Conservation (phyloP, 2,113 vertebrate species). For the Leptobrachium ailaonicum region DNA sequence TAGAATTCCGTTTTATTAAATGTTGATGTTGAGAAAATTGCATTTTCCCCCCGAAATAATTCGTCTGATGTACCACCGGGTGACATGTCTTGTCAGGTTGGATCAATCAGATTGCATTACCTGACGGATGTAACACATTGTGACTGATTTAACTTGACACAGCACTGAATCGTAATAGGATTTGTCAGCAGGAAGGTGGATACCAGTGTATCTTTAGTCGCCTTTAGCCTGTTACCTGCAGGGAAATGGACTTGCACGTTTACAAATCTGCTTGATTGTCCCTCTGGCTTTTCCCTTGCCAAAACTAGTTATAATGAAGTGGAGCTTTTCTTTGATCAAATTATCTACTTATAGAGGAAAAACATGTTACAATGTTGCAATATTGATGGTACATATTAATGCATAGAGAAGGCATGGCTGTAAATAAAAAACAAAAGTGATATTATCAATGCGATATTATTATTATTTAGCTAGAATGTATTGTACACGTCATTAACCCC, state of each 20-base stretch:
- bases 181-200: slow-evolving; percentile 33
- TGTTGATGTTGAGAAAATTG: slow-evolving; percentile 34
- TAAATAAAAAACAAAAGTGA: too few relatives aligned
- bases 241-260: slow-evolving; percentile 10
- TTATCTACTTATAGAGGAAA: not conserved
- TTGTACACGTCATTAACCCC: too few relatives aligned
- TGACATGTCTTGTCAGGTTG: slow-evolving; percentile 38
- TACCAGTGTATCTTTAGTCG: not conserved
- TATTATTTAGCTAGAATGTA: too few relatives aligned
- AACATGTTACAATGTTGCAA: not conserved
- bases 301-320: slow-evolving; percentile 26
- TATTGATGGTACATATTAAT: not conserved
- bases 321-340: slow-evolving; percentile 2
- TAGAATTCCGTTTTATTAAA: slow-evolving; percentile 15
- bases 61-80: not conserved
- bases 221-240: slow-evolving; percentile 30
- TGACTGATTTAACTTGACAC: slow-evolving; percentile 28
- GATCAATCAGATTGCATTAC: not conserved
- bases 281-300: slow-evolving; percentile 10
- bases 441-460: too few relatives aligned
- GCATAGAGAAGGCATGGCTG: too few relatives aligned
- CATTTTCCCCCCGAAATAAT: not conserved
- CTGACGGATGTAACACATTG: not conserved
- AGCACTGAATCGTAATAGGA: slow-evolving; percentile 22
- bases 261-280: slow-evolving; percentile 22